A percentile compares a stretch with the other conserved stretches of the same genome.
phyloP scores from a whole-genome alignment of 2,888 invertebrate species.

The Drosophila neutralis region DNA sequence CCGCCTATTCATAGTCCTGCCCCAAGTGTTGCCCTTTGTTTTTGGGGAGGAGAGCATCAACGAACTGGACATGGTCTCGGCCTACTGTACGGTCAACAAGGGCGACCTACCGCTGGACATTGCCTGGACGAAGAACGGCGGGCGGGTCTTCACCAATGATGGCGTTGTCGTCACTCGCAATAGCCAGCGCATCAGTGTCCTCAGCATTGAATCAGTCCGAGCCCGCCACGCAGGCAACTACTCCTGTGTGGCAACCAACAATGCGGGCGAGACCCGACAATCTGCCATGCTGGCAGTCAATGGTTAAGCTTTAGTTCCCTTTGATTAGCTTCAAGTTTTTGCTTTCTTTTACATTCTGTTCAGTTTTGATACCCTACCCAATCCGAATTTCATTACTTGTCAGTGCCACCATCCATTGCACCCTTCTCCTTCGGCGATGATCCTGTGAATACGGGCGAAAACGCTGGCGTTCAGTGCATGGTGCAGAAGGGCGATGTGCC shows the following conservation, averaged over 20 bases:
- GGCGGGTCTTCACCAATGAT: slow-evolving; percentile 85
- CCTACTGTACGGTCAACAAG: slow-evolving; percentile 90
- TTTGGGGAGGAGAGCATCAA: slow-evolving; percentile 90
- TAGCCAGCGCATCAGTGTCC: slow-evolving; percentile 88
- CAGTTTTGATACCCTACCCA: slow-evolving; percentile 17
- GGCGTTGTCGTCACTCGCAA: slow-evolving; percentile 87
- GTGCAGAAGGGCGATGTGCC: slow-evolving; percentile 92
- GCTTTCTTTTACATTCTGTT: slow-evolving; percentile 26
- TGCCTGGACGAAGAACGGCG: slow-evolving; percentile 88
- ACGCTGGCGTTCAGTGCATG: slow-evolving; percentile 89
- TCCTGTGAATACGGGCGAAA: slow-evolving; percentile 89
- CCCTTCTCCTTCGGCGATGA: slow-evolving; percentile 90
- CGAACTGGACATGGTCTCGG: slow-evolving; percentile 89
- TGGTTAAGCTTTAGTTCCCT: slow-evolving; percentile 84
- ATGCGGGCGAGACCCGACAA: slow-evolving; percentile 86
- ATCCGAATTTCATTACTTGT: slow-evolving; percentile 16
- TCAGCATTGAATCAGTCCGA: slow-evolving; percentile 88
- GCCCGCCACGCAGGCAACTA: slow-evolving; percentile 88
- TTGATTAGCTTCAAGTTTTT: neutral
- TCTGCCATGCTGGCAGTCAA: slow-evolving; percentile 87
- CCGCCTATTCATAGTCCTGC: slow-evolving; percentile 32
- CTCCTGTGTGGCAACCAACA: slow-evolving; percentile 87
- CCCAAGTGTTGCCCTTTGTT: slow-evolving; percentile 89
- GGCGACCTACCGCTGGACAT: slow-evolving; percentile 92
- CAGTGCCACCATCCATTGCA: slow-evolving; percentile 88